A percentile compares a stretch with the other conserved stretches of the same genome.
Evolutionary conservation across 2,888 invertebrate genomes (phyloP).

Genomic region (Gerris lacustris): DNA sequence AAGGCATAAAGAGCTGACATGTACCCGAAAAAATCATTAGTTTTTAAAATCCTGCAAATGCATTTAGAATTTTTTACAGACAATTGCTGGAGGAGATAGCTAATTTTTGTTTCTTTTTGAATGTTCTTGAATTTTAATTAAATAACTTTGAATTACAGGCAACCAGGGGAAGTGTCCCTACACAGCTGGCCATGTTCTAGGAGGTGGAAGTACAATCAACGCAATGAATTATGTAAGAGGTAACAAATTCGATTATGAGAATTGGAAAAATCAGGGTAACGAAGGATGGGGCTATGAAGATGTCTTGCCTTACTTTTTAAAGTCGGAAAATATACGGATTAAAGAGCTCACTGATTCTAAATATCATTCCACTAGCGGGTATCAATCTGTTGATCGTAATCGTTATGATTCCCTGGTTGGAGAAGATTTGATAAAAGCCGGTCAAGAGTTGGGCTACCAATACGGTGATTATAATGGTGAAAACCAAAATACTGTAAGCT

Average conservation of each 20-base stretch:
- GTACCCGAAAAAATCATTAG: too few relatives aligned
- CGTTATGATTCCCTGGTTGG: conserved; percentile 25
- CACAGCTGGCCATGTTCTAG: conserved; percentile 57
- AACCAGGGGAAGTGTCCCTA: conserved; percentile 48
- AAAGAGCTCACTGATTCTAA: conserved; percentile 20
- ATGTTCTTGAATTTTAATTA: too few relatives aligned
- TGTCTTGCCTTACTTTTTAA: conserved; percentile 34
- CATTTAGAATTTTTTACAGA: too few relatives aligned
- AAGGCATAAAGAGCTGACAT: too few relatives aligned
- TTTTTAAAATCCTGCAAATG: too few relatives aligned
- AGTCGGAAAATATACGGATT: conserved; percentile 34
- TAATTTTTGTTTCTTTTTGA: too few relatives aligned
- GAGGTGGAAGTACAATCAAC: conserved; percentile 30
- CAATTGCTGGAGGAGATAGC: too few relatives aligned
- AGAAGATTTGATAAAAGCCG: conserved; percentile 25
- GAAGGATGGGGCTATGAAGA: conserved; percentile 31
- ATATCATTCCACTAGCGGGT: conserved; percentile 30
- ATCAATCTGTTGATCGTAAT: conserved; percentile 28
- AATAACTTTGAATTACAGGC: too few relatives aligned
- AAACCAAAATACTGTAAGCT: background rate
- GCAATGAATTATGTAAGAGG: conserved; percentile 31
- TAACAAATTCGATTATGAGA: conserved; percentile 29
- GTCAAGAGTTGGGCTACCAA: conserved; percentile 25
- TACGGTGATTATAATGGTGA: conserved; percentile 26
- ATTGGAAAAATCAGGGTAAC: conserved; percentile 30